These are phyloP conservation scores for Accipiter virgatus DNA, from an alignment of 2,113 vertebrate species.

Conservation along the genomic window DNA sequence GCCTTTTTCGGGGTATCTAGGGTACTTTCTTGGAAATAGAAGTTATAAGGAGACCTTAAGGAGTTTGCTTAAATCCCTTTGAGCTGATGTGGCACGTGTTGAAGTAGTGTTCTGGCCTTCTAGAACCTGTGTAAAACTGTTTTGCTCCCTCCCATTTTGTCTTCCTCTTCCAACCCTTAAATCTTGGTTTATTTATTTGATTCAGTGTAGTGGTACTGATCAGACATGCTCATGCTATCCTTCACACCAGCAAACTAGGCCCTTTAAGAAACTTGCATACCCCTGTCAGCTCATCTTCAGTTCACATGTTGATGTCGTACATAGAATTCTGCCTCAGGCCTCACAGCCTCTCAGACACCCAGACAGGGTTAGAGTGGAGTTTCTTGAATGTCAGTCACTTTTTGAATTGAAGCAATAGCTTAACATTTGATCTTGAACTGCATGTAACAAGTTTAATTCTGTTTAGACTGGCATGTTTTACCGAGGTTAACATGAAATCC, in stretches of 20 bases:
- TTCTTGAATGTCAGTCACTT: neutral
- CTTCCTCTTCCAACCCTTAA: neutral
- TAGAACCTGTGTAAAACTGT: neutral
- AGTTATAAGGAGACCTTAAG: neutral
- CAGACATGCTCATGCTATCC: neutral
- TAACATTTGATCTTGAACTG: neutral
- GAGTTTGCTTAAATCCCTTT: neutral
- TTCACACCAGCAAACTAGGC: neutral
- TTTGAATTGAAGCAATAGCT: neutral
- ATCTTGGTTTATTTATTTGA: neutral
- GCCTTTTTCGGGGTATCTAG: neutral
- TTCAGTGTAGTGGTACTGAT: neutral
- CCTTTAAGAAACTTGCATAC: too few species aligned
- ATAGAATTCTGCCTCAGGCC: neutral
- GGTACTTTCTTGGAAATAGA: neutral
- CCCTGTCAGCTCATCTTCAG: neutral
- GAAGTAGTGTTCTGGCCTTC: neutral
- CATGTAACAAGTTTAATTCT: neutral
- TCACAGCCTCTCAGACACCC: neutral
- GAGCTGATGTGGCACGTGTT: neutral
- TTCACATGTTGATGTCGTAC: fast-evolving
- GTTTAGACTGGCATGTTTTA: neutral
- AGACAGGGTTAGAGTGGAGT: neutral
- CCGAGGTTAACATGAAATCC: neutral
- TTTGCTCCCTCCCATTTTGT: neutral